Percentiles rank a stretch among this genome's conserved stretches.
phyloP scores from a whole-genome alignment of 2,113 vertebrate species.

The Proterorhinus semilunaris region DNA sequence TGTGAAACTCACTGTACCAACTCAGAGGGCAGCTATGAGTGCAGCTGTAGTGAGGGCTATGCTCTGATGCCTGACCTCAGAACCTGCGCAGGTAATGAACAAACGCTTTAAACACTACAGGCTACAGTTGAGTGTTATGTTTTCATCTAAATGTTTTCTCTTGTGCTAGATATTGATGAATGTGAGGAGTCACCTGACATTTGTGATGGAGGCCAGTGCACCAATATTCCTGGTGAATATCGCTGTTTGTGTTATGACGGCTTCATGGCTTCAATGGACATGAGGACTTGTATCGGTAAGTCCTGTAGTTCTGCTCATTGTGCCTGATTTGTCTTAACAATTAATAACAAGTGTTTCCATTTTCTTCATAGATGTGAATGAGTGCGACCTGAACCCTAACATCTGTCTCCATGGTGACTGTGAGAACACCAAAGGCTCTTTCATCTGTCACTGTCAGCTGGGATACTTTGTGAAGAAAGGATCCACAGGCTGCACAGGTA shows the following conservation, averaged over 20 bases:
- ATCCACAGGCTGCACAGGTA: constrained; percentile 89
- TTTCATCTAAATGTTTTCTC: neutral
- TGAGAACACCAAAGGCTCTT: constrained; percentile 93
- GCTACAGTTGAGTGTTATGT: neutral
- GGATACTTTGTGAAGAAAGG: constrained; percentile 90
- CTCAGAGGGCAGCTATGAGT: constrained; percentile 90
- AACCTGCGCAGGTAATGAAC: constrained; percentile 82
- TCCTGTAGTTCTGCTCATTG: neutral
- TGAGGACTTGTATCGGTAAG: constrained; percentile 88
- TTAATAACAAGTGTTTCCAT: constrained; percentile 25
- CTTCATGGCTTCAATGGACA: constrained; percentile 88
- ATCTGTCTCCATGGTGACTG: constrained; percentile 91
- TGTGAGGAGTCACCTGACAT: constrained; percentile 86
- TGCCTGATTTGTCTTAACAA: neutral
- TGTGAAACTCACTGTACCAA: constrained; percentile 89
- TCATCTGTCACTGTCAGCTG: constrained; percentile 91
- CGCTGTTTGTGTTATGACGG: constrained; percentile 89
- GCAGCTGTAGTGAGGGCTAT: constrained; percentile 88
- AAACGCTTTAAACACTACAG: neutral
- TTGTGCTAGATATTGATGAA: constrained; percentile 70
- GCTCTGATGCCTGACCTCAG: constrained; percentile 87
- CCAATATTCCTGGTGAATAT: constrained; percentile 88
- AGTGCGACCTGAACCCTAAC: constrained; percentile 91
- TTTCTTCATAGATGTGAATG: constrained; percentile 83
- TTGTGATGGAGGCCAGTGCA: constrained; percentile 90